Evolutionary conservation across 2,888 invertebrate species (phyloP), one percentile per base, ranked within the genome.

Genomic region (Mesorhabditis spiculigera): DNA sequence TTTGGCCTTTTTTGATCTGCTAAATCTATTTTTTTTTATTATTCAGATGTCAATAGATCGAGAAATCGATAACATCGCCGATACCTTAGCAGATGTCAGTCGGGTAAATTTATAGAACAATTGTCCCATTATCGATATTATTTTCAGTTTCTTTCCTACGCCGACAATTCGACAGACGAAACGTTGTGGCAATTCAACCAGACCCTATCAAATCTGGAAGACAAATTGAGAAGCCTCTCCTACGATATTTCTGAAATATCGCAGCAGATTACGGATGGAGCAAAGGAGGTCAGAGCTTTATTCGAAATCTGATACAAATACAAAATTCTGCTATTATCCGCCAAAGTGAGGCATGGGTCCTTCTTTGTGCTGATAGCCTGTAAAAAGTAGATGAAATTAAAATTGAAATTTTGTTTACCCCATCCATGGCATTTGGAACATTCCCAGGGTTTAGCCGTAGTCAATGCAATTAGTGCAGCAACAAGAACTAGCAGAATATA

Each of bases 21-120:
- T 28, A 28, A 28, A 28, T 28, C 28, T 28, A 28, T 28, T 28
- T 28, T 28, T 28, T 28, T 28, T 28, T 28, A 28, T 50, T 50
- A 50, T n/a, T 50, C 58, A 50, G n/a, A 50, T 50, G 58, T 50
- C 58, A 50, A 50, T 50, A 10, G 58, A 50, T 50, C 58, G n/a
- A 50, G 58, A 50, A n/a, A 50, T 50, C 58, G 58, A 50, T n/a
- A 50, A 50, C n/a, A 50, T 50, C n/a, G 10, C 10, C 58, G n/a
- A 50, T 10, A n/a, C 58, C 8, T n/a, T 50, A 13, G 58, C 8
- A 50, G 58, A 50, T 50, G 58, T 50, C n/a, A 10, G n/a, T 50
- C 58, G 58, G 58, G 58, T 50, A 13, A 50, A n/a, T 50, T 50
- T 50, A 50, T 10, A 13, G 58, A 50, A n/a, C 28, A 28, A 28